Percentiles rank a stretch among this genome's conserved stretches.
Evolutionary conservation across 2,888 invertebrate genomes (phyloP).

Genomic region (Rhyacophila evoluta): DNA sequence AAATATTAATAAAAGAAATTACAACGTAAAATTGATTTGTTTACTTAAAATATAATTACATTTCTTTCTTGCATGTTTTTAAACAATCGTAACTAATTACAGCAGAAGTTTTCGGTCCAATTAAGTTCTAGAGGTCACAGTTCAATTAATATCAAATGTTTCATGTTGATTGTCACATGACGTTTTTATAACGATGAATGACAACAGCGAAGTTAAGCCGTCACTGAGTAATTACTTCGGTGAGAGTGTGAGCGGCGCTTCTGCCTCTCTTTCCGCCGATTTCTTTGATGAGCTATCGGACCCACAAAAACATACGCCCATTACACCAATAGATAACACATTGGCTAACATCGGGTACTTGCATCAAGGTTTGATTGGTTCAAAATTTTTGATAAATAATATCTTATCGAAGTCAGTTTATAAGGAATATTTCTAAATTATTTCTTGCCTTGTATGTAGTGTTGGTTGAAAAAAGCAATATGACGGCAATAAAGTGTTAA

Average conservation of each 20-base stretch:
- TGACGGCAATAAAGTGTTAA: too few relatives aligned
- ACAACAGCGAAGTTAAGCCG: conserved; percentile 63
- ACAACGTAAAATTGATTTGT: too few relatives aligned
- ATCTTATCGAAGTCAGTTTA: background rate
- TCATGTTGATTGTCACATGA: conserved; percentile 40
- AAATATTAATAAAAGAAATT: too few relatives aligned
- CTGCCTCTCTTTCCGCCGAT: conserved; percentile 64
- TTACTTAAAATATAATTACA: too few relatives aligned
- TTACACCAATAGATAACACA: conserved; percentile 50
- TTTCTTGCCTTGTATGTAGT: too few relatives aligned
- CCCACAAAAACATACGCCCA: conserved; percentile 31
- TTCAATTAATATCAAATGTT: conserved; percentile 39
- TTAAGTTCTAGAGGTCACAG: conserved; percentile 42
- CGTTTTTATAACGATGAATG: conserved; percentile 46
- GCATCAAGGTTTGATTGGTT: conserved; percentile 38
- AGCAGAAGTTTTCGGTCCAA: too few relatives aligned
- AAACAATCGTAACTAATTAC: background rate
- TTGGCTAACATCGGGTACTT: conserved; percentile 50
- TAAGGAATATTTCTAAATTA: too few relatives aligned
- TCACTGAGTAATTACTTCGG: conserved; percentile 72
- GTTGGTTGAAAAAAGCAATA: too few relatives aligned
- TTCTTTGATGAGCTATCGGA: conserved; percentile 67
- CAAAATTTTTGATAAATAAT: background rate
- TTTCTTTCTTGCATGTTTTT: too few relatives aligned
- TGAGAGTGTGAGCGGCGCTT: conserved; percentile 58